Base-by-base conservation (phyloP, 2,113 vertebrate species). In the Chaetodon trifascialis region DNA sequence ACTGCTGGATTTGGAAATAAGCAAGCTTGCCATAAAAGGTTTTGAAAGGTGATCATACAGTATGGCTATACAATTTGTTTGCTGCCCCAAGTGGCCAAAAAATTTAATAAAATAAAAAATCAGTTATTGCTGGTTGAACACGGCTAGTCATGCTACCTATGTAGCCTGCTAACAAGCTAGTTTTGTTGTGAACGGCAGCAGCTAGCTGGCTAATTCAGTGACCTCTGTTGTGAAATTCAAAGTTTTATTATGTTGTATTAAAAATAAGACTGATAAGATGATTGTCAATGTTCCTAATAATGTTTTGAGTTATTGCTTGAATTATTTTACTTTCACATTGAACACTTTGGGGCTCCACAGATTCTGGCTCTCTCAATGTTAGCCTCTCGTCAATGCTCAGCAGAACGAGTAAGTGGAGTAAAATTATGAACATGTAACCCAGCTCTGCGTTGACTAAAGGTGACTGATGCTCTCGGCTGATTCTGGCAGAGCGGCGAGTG, bases 401-500 rank as follows among this genome's bases (percentile, higher is more conserved):
- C 8, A 17, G 64, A 70, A 81, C 56, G 67, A 70, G 16, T 4
- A 25, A 11, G 14, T n/a, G 5, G 11, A 52, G 8, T 46, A 15
- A 79, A 82, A 88, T 36, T 52, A 4, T 40, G 21, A 44, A 17
- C 25, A 52, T 8, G 71, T 58, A 7, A 58, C 16, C 8, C 15
- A 34, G 38, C 12, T 79, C 58, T 56, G 66, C 42, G 75, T 49
- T 74, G 54, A 76, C 21, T 60, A 23, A 42, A 81, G 83, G 62
- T 76, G 75, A 82, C 77, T 51, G 62, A 72, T 8, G 69, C 68
- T 78, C 51, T 67, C 23, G 0, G 70, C 44, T 56, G 46, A 62
- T 69, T 80, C 69, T 84, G 76, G 76, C 65, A 59, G 73, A 83
- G 74, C 63, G 68, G 67, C 2, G 38, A 56, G 59, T 52, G 54